Evolutionary conservation across 2,888 invertebrate species (phyloP).

Genomic region (Gasteruption jaculator): DNA sequence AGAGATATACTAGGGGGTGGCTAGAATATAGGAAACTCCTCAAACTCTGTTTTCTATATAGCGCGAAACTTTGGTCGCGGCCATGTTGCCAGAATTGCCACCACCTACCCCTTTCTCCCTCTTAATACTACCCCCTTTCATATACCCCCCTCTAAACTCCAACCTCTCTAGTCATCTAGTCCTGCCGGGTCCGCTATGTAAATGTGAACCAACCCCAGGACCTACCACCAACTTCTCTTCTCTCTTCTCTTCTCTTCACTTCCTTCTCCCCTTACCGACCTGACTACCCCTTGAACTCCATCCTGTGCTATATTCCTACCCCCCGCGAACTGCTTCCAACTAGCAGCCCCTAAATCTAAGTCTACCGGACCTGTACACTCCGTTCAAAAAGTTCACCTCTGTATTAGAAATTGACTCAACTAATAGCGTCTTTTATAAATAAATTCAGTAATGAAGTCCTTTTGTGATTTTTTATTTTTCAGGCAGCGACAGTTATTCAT

Average conservation of each 20-base stretch:
- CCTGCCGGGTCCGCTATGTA: slow-evolving; percentile 50
- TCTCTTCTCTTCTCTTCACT: slow-evolving; percentile 25
- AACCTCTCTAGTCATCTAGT: slow-evolving; percentile 50
- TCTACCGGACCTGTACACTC: slow-evolving; percentile 47
- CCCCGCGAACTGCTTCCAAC: slow-evolving; percentile 48
- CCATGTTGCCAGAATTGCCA: slow-evolving; percentile 51
- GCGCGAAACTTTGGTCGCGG: slow-evolving; percentile 40
- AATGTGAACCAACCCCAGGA: slow-evolving; percentile 46
- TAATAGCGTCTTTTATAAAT: too few species aligned
- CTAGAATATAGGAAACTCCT: slow-evolving; percentile 32
- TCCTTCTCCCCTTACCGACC: slow-evolving; percentile 18
- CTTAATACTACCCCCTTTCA: slow-evolving; percentile 44
- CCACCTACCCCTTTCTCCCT: slow-evolving; percentile 47
- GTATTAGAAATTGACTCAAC: too few species aligned
- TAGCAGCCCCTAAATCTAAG: slow-evolving; percentile 51
- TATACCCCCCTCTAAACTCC: slow-evolving; percentile 17
- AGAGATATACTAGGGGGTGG: slow-evolving; percentile 14
- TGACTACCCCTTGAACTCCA: slow-evolving; percentile 32
- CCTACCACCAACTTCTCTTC: slow-evolving; percentile 34
- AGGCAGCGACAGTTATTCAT: too few species aligned
- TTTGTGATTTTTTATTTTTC: too few species aligned
- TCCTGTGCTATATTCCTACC: too few species aligned
- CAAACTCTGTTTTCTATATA: slow-evolving; percentile 34
- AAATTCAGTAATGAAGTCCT: too few species aligned
- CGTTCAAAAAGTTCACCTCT: slow-evolving; percentile 38